These are phyloP conservation scores for Theristicus caerulescens DNA, from an alignment of 2,113 vertebrate genomes.

Conservation along the genomic window DNA sequence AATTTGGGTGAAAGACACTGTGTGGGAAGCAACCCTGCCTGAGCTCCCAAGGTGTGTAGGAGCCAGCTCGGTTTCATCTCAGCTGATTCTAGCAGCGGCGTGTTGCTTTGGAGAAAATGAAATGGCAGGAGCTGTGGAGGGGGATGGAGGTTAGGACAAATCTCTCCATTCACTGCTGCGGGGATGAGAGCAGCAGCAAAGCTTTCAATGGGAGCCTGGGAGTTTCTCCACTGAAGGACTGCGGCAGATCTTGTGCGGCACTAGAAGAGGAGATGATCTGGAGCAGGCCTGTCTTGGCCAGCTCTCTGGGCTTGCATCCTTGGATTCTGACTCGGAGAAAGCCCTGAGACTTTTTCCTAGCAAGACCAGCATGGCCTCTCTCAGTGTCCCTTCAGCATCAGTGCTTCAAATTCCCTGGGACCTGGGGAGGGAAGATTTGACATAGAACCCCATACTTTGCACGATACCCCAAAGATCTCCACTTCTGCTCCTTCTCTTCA, in stretches of 20 bases:
- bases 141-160: background rate
- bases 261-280: background rate
- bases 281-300: background rate
- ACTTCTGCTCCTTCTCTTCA: background rate
- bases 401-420: background rate
- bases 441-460: fast-evolving
- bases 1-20: slow-evolving; percentile 63
- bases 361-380: background rate
- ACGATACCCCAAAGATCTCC: background rate
- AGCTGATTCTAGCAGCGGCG: background rate
- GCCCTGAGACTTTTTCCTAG: background rate
- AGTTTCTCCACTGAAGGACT: background rate
- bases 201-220: background rate
- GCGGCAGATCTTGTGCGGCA: background rate
- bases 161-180: slow-evolving; percentile 10
- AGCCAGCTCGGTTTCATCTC: slow-evolving; percentile 14
- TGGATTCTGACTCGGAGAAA: background rate
- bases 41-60: slow-evolving; percentile 61
- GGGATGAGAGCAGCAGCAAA: background rate
- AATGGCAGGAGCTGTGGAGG: background rate
- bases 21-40: slow-evolving; percentile 56
- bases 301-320: background rate
- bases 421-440: background rate
- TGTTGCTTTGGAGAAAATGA: background rate
- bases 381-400: background rate